These are phyloP conservation scores for Sminthopsis crassicaudata DNA, from an alignment of 2,113 vertebrate genomes.

Conservation along the genomic window DNA sequence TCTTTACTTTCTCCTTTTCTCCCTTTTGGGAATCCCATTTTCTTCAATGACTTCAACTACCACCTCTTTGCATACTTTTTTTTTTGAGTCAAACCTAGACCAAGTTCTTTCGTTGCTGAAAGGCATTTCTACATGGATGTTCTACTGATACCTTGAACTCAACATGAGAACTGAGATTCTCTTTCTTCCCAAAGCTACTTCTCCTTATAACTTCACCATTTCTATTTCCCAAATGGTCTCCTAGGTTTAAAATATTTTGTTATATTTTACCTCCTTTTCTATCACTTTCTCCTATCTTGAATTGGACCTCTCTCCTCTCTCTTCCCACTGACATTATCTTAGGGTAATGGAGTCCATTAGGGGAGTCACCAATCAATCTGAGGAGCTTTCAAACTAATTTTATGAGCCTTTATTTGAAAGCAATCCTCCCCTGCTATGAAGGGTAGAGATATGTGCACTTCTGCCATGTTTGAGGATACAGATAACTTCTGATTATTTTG, in stretches of 20 bases:
- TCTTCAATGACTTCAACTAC: background rate
- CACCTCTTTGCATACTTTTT: background rate
- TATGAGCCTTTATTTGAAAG: background rate
- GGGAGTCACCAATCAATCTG: background rate
- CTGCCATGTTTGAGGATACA: background rate
- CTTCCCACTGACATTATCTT: background rate
- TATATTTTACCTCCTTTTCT: background rate
- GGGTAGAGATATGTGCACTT: background rate
- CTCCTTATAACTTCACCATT: background rate
- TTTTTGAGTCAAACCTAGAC: background rate
- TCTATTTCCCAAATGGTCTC: background rate
- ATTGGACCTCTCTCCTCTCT: background rate
- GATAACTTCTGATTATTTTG: background rate
- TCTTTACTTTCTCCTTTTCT: background rate
- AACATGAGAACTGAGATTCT: background rate
- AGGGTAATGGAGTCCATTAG: background rate
- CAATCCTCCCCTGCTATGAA: background rate
- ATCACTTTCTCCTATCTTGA: background rate
- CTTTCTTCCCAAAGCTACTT: background rate
- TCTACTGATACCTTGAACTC: background rate
- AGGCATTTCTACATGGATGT: background rate
- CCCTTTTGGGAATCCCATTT: background rate
- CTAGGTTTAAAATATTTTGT: background rate
- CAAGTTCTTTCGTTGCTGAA: background rate
- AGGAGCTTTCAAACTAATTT: background rate